phyloP scores from a whole-genome alignment of 2,888 invertebrate species.

The Spodoptera littoralis region DNA sequence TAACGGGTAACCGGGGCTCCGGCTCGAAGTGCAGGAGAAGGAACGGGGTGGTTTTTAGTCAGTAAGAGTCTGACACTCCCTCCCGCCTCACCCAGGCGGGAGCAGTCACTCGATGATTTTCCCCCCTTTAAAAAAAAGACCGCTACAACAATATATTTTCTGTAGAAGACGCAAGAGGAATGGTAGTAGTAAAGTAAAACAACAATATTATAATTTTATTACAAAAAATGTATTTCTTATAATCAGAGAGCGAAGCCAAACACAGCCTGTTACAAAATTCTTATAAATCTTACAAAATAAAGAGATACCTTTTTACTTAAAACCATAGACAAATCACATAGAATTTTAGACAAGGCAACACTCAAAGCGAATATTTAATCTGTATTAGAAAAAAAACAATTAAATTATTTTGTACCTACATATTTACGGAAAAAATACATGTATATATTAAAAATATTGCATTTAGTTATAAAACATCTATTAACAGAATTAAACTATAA shows the following conservation, averaged over 20 bases:
- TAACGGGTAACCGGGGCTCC: too few relatives aligned
- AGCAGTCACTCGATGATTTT: too few relatives aligned
- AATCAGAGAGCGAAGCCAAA: constrained; percentile 39
- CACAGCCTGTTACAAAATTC: constrained; percentile 29
- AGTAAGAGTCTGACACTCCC: too few relatives aligned
- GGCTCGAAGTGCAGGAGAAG: too few relatives aligned
- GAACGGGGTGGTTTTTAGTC: too few relatives aligned
- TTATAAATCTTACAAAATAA: constrained; percentile 19
- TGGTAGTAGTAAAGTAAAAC: background rate
- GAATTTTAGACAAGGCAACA: constrained; percentile 14
- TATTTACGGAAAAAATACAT: constrained; percentile 8
- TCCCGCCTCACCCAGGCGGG: too few relatives aligned
- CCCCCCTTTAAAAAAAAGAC: too few relatives aligned
- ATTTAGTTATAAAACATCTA: too few relatives aligned
- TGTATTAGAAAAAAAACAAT: background rate
- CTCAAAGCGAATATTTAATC: background rate
- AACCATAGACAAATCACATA: constrained; percentile 7
- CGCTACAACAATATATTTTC: too few relatives aligned
- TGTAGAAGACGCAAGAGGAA: background rate
- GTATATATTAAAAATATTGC: background rate
- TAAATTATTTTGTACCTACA: constrained; percentile 10
- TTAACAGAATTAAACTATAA: too few relatives aligned
- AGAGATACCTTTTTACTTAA: background rate
- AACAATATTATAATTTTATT: constrained; percentile 4
- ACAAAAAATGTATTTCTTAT: constrained; percentile 35